phyloP scores from a whole-genome alignment of 2,113 vertebrate genomes.

The Nothoprocta perdicaria region DNA sequence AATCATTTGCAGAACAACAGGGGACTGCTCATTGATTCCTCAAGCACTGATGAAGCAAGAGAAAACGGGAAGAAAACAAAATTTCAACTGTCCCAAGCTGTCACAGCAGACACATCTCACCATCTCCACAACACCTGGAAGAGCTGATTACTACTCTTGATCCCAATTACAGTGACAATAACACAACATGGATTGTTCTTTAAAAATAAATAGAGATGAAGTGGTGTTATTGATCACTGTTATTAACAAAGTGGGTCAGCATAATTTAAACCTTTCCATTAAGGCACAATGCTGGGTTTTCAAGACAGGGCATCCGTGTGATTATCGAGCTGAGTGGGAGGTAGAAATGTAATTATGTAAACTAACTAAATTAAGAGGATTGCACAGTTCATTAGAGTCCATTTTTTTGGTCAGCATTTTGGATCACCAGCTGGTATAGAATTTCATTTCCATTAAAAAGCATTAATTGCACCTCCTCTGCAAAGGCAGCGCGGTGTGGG shows the following conservation, averaged over 20 bases:
- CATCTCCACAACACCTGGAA: not conserved
- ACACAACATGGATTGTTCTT: not conserved
- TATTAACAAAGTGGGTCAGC: conserved; percentile 28
- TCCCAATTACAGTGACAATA: not conserved
- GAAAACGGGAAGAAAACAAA: not conserved
- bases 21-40: not conserved
- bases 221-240: conserved; percentile 34
- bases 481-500: not conserved
- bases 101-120: not conserved
- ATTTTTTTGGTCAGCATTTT: conserved; percentile 67
- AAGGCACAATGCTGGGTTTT: conserved; percentile 37
- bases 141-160: not conserved
- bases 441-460: conserved; percentile 62
- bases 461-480: conserved; percentile 46
- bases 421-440: conserved; percentile 61
- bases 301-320: conserved; percentile 33
- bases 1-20: not conserved
- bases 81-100: not conserved
- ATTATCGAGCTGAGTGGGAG: conserved; percentile 69
- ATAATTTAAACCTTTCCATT: conserved; percentile 59
- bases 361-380: conserved; percentile 71
- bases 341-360: conserved; percentile 74
- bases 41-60: not conserved
- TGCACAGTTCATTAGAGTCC: conserved; percentile 68
- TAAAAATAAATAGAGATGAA: not conserved